Base-by-base conservation (phyloP, 2,797 vertebrate genomes). In the Spinus pinus region DNA sequence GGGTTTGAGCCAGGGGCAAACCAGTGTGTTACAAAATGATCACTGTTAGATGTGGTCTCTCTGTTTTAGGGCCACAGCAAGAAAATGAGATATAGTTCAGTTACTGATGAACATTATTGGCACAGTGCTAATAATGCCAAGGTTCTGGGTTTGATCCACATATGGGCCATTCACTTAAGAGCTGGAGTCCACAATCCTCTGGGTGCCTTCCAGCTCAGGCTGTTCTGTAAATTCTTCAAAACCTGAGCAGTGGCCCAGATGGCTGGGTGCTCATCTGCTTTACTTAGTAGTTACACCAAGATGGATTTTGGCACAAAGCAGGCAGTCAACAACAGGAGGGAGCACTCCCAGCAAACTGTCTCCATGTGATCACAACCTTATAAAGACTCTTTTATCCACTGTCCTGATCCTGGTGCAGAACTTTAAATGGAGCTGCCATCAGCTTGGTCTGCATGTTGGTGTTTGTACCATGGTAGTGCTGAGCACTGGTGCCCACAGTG, bases 391-490 rank as follows among this genome's bases (percentile, higher is more conserved):
- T 81, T 94, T 58, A 62, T 90, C 62, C 27, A 10, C 14, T 46
- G 37, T 30, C 44, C 19, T 53, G 21, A 23, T 58, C 46, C 67
- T 35, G 23, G 39, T 49, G 62, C 35, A 75, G 66, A 56, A 49
- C 35, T 54, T 37, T 14, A 37, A 18, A 50, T 9, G 11, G 51
- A 31, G 37, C 31, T 70, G 30, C 31, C 35, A 22, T 54, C 58
- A 56, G 7, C 35, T 20, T 18, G 22, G 15, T 19, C 41, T 71
- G n/a, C 3, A 0, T 19, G 17, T 6, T 22, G 42, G 2, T 79
- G 56, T 46, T 81, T 28, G 15, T n/a, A 10, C 37, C 15, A 0
- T 0, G 6, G 35, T 0, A 0, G 11, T 30, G 22, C 42, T 72
- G 42, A 67, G 61, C 28, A 1, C 31, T 35, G 30, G 9, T 19